Base-by-base conservation (phyloP, 2,797 vertebrate species). In the Mus spretus region DNA sequence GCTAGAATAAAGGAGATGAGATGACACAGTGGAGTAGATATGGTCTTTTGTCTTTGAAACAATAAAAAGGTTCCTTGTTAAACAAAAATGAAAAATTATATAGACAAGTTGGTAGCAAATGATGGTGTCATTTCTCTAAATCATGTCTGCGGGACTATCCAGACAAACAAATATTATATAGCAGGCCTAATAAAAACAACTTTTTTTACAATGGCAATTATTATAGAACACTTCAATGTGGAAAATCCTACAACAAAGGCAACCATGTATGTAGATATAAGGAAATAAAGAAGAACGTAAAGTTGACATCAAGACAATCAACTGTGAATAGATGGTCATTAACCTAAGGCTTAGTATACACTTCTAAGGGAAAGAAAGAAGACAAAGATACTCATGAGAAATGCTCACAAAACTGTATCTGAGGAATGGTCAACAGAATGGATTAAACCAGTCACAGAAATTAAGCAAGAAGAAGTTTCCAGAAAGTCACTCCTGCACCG, bases 271-370 rank as follows among this genome's bases (percentile, higher is more conserved):
- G 10, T 75, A 90, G 11, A 40, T 37, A 0, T 37, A 72, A 92
- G n/a, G 40, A 50, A 93, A 82, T 12, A 80, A 84, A 63, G 24
- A 79, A 55, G 7, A 85, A 95, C 65, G 13, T 31, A 85, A 96
- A 97, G 55, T 81, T 85, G 50, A 65, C 19, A 12, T 1, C 28
- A 22, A 8, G 50, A 47, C 37, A 47, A 86, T 70, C 24, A 89
- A 40, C 2, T 78, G 0, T 37, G 20, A 20, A 22, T 34, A 10
- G 40, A 26, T 63, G 9, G n/a, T 40, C 61, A n/a, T 82, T 57
- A 40, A 11, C 78, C 9, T 20, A 75, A 17, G 8, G 10, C 19
- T 22, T 53, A 53, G 47, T 24, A 47, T 55, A 22, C 0, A 72
- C 50, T 17, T 92, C 37, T 77, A 83, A 65, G 7, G 6, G 15